Evolutionary conservation across 2,888 invertebrate species (phyloP), one percentile per base, ranked within the genome.

Genomic region (Pedicia rivosa): DNA sequence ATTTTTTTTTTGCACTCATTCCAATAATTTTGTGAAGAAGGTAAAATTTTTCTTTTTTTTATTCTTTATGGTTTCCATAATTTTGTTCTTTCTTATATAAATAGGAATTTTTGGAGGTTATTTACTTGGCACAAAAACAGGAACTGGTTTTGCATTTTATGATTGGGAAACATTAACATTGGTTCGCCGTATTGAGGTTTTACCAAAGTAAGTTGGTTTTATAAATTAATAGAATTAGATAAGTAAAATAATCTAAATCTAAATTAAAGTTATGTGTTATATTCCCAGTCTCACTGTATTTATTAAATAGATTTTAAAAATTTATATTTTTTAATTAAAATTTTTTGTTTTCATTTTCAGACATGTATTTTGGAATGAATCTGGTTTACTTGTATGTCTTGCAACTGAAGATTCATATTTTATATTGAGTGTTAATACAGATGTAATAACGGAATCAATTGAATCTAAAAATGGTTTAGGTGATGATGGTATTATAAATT

Each of bases 311-410:
- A n/a, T n/a, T 36, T 40, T 40, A 37, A 20, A 25, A 40, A 40
- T 38, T 38, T 28, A 34, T 33, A 42, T 41, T 44, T 20, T 20
- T 31, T 29, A 19, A 4, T 36, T 38, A 26, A 30, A 37, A 31
- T 39, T 36, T 31, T 25, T 41, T 28, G 35, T 38, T 40, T 37
- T 34, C 37, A 41, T 26, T 42, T 41, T 37, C 2, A 75, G 73
- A 46, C 80, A 86, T 54, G 84, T 98, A 16, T 91, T 82, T 57
- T 98, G 98, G 98, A 88, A 92, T 25, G 98, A 98, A 60, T 84
- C 79, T 55, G 94, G 95, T 3, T 82, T 81, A 49, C 66, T 97
- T 32, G 84, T 95, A 10, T 91, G 92, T 50, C 70, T 98, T 30
- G 91, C 94, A 1, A 88, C 94, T 0, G 91, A 97, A 46, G 94